Evolutionary conservation across 2,797 vertebrate genomes (phyloP), one percentile per base, ranked within the genome.

Genomic region (Lepilemur ruficaudatus): DNA sequence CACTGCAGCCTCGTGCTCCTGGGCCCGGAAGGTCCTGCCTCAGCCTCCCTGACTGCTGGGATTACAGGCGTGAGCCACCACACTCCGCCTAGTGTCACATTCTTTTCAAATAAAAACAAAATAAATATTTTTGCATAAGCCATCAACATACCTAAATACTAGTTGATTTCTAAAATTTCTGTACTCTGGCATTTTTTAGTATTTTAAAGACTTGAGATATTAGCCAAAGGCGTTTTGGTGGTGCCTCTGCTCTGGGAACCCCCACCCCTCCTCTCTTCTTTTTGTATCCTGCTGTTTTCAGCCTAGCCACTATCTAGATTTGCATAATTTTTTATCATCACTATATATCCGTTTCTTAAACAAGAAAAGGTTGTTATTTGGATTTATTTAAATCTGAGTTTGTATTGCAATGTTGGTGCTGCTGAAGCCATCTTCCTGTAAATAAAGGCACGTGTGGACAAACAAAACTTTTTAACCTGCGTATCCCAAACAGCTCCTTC

Each of bases 151-250:
- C 87, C 55, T 91, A 3, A 55, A 17, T 23, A 86, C 72, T 79
- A 61, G 20, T 43, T 87, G 20, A 14, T 72, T 79, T 95, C 72
- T n/a, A 76, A 9, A 52, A 30, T 59, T 8, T 7, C 5, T 22
- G 0, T 69, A 10, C 22, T 32, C 14, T 73, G 30, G 55, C 18
- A 2, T 9, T 43, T 30, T 30, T 25, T 6, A 43, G 14, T 41
- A 3, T 23, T 59, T 22, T 35, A 4, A 30, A 48, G 18, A 10
- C 35, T 30, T 1, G 2, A 32, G 43, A 7, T 30, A 0, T 3
- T 9, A 48, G 5, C 59, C 3, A 32, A n/a, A 28, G 20, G 61
- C 23, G 1, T 14, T 28, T 13, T 5, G 43, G 25, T 9, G 9
- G 67, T 0, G 0, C 50, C 43, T 55, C 30, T n/a, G 0, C 30